Evolutionary conservation across 1,140 invertebrate genomes (phyloP), one percentile per base, ranked within the genome.

Genomic region (Drosophila littoralis): DNA sequence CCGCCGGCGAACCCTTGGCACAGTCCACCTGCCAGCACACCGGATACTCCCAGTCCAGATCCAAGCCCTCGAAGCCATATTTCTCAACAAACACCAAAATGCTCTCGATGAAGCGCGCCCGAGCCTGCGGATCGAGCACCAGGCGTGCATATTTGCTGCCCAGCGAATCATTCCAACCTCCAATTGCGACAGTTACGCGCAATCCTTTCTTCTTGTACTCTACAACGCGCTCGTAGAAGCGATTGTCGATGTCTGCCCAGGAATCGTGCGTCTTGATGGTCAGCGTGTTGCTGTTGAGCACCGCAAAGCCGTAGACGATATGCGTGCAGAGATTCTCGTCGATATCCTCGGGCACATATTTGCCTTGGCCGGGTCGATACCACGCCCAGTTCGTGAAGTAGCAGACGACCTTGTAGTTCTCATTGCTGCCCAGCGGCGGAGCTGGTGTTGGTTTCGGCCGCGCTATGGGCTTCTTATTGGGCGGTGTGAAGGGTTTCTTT

Each of bases 1-100:
- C 97, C 0, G 95, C 95, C 7, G 93, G 93, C 0, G 96, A 95
- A 0, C 96, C 96, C 88, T 95, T 96, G 10, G 94, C 94, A 76
- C 97, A 97, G 76, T 97, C 95, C 0, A 96, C 96, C 93, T 97
- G 94, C 94, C 95, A 95, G 75, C 95, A 95, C 48, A 94, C 94
- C 2, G 95, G 95, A 92, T 95, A 96, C 78, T 98, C 97, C 97
- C 97, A 98, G 90, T 98, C 97, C 13, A 98, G 93, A 92, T 98
- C 97, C 1, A 98, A 92, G 4, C 97, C 97, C 91, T 97, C 96
- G 79, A 98, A 98, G 28, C 94, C 94, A 77, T 97, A 95, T 84
- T 97, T 96, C 46, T 96, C 94, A 28, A 98, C 91, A 78, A 98
- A 97, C 52, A 94, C 93, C 0, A 98, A 75, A 0, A 95, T 95